Conservation (phyloP, 2,888 invertebrate species). For the Catocala fraxini region DNA sequence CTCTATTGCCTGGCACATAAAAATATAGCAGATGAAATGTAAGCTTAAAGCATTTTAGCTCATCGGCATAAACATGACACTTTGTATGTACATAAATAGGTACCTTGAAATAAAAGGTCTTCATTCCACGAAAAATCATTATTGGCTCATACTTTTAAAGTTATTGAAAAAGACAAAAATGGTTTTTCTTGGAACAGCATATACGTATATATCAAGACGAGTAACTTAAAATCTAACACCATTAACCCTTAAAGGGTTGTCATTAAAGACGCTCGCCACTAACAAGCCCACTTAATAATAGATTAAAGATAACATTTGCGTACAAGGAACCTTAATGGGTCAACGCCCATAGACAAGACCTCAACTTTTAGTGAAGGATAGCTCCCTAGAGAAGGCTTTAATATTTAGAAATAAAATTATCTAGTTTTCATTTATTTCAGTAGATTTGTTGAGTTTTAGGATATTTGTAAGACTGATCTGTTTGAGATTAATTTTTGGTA, state of each 20-base stretch:
- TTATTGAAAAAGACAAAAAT: too few species aligned
- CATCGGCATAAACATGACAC: too few species aligned
- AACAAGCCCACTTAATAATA: slow-evolving; percentile 38
- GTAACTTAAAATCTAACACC: too few species aligned
- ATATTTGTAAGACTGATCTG: not conserved
- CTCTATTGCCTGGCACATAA: too few species aligned
- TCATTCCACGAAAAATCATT: too few species aligned
- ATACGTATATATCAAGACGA: too few species aligned
- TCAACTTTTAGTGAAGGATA: slow-evolving; percentile 37
- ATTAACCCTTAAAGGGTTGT: slow-evolving; percentile 2
- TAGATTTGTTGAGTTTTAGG: slow-evolving; percentile 7
- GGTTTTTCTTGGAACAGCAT: too few species aligned
- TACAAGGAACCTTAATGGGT: slow-evolving; percentile 35
- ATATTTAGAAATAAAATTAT: slow-evolving; percentile 40
- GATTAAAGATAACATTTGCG: slow-evolving; percentile 44
- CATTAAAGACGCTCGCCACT: slow-evolving; percentile 7
- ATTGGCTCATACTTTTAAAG: too few species aligned
- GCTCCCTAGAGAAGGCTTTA: slow-evolving; percentile 30
- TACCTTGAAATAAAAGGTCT: too few species aligned
- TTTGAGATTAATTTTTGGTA: not conserved
- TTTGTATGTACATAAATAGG: too few species aligned
- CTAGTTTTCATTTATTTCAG: slow-evolving; percentile 26
- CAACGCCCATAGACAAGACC: slow-evolving; percentile 40
- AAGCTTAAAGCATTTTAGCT: too few species aligned
- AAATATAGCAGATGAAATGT: too few species aligned